Conservation (phyloP, 2,888 invertebrate species). For the Lissonota sp. region DNA sequence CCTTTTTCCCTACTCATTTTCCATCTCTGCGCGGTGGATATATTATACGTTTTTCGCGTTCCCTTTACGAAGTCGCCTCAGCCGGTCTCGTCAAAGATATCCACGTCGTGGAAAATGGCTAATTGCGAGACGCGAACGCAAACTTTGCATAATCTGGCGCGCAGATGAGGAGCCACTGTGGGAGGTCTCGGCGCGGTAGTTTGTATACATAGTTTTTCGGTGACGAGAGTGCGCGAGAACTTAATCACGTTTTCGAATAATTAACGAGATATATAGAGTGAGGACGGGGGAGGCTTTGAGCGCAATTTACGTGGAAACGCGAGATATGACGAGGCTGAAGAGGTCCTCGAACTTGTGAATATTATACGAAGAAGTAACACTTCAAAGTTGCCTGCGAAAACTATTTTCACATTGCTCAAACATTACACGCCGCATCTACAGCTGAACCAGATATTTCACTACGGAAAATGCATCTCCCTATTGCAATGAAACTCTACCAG, state of each 20-base stretch:
- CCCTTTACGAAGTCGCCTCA: slow-evolving; percentile 8
- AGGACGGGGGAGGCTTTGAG: background rate
- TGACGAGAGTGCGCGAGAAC: slow-evolving; percentile 23
- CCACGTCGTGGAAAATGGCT: slow-evolving; percentile 32
- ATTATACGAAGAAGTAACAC: background rate
- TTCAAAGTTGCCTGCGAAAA: background rate
- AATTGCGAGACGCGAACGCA: slow-evolving; percentile 46
- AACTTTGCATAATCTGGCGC: slow-evolving; percentile 50
- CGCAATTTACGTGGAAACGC: background rate
- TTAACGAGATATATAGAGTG: slow-evolving; percentile 3
- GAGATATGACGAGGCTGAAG: background rate
- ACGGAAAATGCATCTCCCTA: no score
- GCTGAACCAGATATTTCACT: no score
- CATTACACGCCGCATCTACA: no score
- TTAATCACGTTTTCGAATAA: slow-evolving; percentile 47
- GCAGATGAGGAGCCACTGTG: slow-evolving; percentile 16
- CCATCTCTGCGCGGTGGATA: slow-evolving; percentile 2
- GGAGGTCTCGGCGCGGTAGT: background rate
- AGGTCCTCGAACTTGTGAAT: background rate
- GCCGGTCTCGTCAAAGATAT: slow-evolving; percentile 45
- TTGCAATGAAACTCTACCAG: no score
- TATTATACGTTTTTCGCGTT: slow-evolving; percentile 1
- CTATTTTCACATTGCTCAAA: background rate
- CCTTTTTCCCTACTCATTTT: slow-evolving; percentile 18
- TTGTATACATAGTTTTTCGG: slow-evolving; percentile 25